These are phyloP conservation scores for Lamellibrachia columna DNA, from an alignment of 2,888 invertebrate genomes.

Conservation along the genomic window DNA sequence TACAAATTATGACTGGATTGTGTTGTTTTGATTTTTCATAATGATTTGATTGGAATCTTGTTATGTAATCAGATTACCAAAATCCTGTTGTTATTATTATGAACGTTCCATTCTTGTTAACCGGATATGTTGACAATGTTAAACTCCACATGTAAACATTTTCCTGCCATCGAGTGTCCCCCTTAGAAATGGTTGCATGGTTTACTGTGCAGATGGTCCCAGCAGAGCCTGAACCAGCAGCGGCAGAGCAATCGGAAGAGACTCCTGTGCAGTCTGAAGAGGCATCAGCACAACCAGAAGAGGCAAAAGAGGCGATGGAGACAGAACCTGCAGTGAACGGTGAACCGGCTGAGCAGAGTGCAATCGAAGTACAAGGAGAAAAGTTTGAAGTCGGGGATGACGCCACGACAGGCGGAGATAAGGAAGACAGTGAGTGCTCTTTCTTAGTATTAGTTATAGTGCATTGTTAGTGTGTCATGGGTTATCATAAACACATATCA, in stretches of 20 bases:
- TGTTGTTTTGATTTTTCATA: neutral
- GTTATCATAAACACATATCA: too few relatives aligned
- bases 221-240: neutral
- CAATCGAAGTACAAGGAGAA: neutral
- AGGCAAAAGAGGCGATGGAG: slow-evolving; percentile 18
- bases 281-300: neutral
- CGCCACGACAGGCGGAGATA: neutral
- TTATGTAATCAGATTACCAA: neutral
- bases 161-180: neutral
- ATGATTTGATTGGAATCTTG: neutral
- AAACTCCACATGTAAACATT: neutral
- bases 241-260: neutral
- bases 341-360: slow-evolving; percentile 17
- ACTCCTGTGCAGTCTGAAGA: too few relatives aligned
- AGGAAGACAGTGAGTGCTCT: neutral
- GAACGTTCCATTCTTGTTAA: too few relatives aligned
- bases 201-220: neutral
- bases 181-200: neutral
- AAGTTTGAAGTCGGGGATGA: neutral
- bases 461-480: too few relatives aligned
- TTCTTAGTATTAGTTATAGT: too few relatives aligned
- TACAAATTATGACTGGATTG: neutral
- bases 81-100: too few relatives aligned
- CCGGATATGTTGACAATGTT: neutral
- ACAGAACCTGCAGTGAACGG: slow-evolving; percentile 24